These are phyloP conservation scores for Verasper variegatus DNA, from an alignment of 2,113 vertebrate genomes.

Conservation along the genomic window DNA sequence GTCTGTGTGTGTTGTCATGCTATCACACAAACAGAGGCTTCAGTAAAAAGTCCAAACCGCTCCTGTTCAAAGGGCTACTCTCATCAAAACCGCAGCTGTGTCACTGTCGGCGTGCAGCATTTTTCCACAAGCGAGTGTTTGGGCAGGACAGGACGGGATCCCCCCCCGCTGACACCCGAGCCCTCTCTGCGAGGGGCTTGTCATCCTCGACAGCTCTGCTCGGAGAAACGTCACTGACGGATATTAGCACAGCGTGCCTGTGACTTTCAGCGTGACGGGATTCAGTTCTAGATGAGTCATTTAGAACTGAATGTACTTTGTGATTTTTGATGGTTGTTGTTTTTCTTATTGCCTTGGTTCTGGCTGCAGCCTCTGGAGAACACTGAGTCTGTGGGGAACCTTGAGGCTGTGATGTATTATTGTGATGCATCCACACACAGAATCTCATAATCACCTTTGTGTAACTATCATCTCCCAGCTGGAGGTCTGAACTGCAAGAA, in stretches of 20 bases:
- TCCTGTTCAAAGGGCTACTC: conserved; percentile 17
- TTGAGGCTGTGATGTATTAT: conserved; percentile 22
- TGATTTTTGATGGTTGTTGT: conserved; percentile 24
- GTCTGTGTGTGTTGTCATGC: background rate
- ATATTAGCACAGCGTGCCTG: conserved; percentile 14
- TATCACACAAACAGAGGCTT: background rate
- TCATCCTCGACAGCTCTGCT: conserved; percentile 50
- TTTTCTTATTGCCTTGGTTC: conserved; percentile 1
- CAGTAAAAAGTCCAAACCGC: background rate
- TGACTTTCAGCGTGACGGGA: background rate
- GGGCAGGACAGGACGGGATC: conserved; percentile 18
- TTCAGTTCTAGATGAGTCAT: conserved; percentile 23
- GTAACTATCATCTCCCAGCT: background rate
- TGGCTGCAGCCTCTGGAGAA: conserved; percentile 11
- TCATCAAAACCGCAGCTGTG: conserved; percentile 42
- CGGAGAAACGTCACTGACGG: conserved; percentile 29
- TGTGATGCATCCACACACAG: background rate
- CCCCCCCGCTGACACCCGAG: conserved; percentile 18
- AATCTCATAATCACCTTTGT: conserved; percentile 29
- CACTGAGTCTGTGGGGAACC: background rate
- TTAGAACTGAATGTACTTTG: conserved; percentile 13
- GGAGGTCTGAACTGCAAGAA: background rate
- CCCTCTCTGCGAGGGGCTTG: background rate
- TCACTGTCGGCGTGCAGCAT: background rate
- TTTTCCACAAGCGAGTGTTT: background rate